Conservation (phyloP, 2,888 invertebrate species). For the Thecocarcelia acutangulata region DNA sequence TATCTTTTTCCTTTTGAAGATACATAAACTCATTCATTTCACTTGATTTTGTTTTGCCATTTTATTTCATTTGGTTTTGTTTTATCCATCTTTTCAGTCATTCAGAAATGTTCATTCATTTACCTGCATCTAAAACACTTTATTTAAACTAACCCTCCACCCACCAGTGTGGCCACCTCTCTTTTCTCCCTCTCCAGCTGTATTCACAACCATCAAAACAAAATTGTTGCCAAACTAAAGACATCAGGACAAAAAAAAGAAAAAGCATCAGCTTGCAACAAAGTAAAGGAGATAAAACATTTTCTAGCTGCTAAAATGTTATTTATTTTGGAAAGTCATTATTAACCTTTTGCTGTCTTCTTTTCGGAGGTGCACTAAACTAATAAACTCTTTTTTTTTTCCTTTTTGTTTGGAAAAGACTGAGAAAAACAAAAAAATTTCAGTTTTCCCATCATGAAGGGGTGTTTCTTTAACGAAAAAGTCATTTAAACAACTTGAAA, state of each 20-base stretch:
- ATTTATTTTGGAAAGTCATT: background rate
- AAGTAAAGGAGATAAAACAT: background rate
- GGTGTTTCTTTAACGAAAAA: background rate
- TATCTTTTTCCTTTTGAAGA: background rate
- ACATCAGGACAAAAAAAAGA: too few species aligned
- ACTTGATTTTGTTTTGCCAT: background rate
- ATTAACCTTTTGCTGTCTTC: background rate
- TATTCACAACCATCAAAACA: background rate
- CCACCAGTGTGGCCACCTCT: constrained; percentile 23
- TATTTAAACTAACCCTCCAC: constrained; percentile 1
- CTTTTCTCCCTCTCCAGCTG: too few species aligned
- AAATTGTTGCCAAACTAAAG: constrained; percentile 15
- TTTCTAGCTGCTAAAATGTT: background rate
- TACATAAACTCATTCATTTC: constrained; percentile 23
- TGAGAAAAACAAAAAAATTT: background rate
- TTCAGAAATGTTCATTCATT: constrained; percentile 28
- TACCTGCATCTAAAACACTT: constrained; percentile 7
- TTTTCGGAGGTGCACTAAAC: constrained; percentile 2
- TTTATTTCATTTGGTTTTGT: background rate
- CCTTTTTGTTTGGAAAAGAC: background rate
- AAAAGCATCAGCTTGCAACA: constrained; percentile 9
- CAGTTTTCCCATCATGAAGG: background rate
- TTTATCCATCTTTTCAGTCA: constrained; percentile 13
- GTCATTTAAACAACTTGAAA: background rate
- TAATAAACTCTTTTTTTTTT: constrained; percentile 8